Conservation (phyloP, 2,888 invertebrate species). For the Oegoconia quadripuncta region DNA sequence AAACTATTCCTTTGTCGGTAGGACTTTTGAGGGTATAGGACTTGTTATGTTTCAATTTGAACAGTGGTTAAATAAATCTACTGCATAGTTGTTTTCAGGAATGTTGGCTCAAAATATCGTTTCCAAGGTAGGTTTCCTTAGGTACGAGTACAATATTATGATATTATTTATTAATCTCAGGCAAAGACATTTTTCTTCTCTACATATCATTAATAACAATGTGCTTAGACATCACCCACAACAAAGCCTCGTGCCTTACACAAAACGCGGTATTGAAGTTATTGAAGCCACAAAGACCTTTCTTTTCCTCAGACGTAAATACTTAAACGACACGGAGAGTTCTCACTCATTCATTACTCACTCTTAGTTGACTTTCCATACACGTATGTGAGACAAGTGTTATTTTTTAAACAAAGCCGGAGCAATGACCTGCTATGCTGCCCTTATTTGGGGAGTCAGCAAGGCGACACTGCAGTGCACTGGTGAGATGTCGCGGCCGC, state of each 20-base stretch:
- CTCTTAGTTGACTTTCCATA: constrained; percentile 48
- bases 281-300: constrained; percentile 23
- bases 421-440: constrained; percentile 54
- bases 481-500: background rate
- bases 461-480: constrained; percentile 32
- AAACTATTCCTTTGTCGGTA: no score
- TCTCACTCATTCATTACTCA: constrained; percentile 48
- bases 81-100: no score
- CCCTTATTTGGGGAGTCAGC: constrained; percentile 67
- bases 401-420: constrained; percentile 67
- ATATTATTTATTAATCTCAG: no score
- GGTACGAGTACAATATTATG: no score
- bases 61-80: no score
- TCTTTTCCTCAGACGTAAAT: constrained; percentile 35
- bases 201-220: background rate
- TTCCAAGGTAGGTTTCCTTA: no score
- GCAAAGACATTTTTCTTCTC: no score
- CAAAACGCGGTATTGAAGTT: constrained; percentile 4
- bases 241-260: background rate
- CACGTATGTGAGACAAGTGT: constrained; percentile 61
- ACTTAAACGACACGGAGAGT: constrained; percentile 32
- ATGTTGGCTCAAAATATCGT: no score
- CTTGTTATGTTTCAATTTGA: no score
- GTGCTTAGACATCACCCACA: background rate
- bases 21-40: no score